Percentiles rank a stretch among this genome's conserved stretches.
Conservation (phyloP, 1,140 invertebrate species). For the Leptinotarsa lineolata region DNA sequence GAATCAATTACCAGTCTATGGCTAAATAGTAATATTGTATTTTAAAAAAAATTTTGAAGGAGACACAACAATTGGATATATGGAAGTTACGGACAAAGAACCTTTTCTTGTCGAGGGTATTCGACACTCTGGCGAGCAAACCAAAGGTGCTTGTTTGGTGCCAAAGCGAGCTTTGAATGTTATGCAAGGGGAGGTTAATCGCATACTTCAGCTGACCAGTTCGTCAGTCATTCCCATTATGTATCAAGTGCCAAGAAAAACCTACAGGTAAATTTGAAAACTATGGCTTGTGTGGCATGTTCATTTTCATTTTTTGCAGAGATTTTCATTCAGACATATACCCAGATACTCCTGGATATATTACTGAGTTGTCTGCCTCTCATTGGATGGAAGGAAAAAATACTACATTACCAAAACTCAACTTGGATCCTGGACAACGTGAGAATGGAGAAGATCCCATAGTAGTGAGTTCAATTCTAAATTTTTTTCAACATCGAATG, state of each 20-base stretch:
- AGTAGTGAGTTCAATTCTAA: conserved; percentile 58
- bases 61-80: conserved; percentile 83
- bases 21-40: neutral
- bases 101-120: conserved; percentile 84
- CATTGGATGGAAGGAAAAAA: conserved; percentile 80
- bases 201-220: conserved; percentile 82
- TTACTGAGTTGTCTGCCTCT: conserved; percentile 73
- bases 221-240: conserved; percentile 87
- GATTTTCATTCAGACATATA: conserved; percentile 93
- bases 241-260: conserved; percentile 91
- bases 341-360: conserved; percentile 80
- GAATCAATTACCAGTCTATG: no score
- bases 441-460: conserved; percentile 64
- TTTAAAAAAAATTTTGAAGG: conserved; percentile 49
- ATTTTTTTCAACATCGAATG: no score
- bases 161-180: conserved; percentile 90
- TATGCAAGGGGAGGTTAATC: conserved; percentile 93
- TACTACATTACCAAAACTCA: conserved; percentile 74
- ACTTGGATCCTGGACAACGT: conserved; percentile 74
- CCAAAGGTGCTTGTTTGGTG: conserved; percentile 87
- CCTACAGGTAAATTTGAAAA: conserved; percentile 47
- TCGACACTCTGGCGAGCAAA: conserved; percentile 82
- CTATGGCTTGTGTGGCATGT: neutral
- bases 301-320: conserved; percentile 71
- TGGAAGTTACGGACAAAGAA: conserved; percentile 84